Percentiles rank a stretch among this genome's conserved stretches.
phyloP scores from a whole-genome alignment of 2,888 invertebrate species.

The Oxycera nigricornis region DNA sequence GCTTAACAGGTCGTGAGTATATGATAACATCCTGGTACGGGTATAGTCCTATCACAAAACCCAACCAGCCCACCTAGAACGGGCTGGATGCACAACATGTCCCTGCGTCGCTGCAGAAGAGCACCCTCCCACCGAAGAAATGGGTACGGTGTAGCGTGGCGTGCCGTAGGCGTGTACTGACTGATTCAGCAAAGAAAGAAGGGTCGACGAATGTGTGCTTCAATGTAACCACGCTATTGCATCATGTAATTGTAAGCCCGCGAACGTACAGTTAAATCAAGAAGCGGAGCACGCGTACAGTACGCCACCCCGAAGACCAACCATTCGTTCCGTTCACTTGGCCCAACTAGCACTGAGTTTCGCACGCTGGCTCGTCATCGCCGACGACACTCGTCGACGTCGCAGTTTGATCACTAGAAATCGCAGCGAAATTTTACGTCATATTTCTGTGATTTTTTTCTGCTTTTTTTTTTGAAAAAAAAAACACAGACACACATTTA shows the following conservation, averaged over 20 bases:
- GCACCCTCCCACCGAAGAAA: too few species aligned
- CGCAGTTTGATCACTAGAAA: neutral
- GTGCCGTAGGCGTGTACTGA: too few species aligned
- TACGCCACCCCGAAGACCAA: neutral
- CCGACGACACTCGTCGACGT: neutral
- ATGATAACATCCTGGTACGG: neutral
- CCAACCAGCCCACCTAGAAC: neutral
- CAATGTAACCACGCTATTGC: conserved; percentile 5
- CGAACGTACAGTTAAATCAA: neutral
- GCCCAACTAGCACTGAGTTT: neutral
- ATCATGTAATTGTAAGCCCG: conserved; percentile 3
- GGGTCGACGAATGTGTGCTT: neutral
- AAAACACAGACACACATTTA: too few species aligned
- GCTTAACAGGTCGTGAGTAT: neutral
- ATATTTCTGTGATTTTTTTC: neutral
- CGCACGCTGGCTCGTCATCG: neutral
- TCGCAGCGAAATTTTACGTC: neutral
- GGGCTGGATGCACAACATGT: neutral
- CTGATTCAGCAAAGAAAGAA: neutral
- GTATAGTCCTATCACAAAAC: neutral
- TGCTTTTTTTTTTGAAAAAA: neutral
- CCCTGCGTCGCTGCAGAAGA: neutral
- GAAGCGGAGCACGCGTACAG: neutral
- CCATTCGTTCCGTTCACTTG: neutral
- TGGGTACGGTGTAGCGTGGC: too few species aligned